A percentile compares a stretch with the other conserved stretches of the same genome.
These are phyloP conservation scores for Himalopsyche phryganea DNA, from an alignment of 1,140 invertebrate genomes.

Conservation along the genomic window DNA sequence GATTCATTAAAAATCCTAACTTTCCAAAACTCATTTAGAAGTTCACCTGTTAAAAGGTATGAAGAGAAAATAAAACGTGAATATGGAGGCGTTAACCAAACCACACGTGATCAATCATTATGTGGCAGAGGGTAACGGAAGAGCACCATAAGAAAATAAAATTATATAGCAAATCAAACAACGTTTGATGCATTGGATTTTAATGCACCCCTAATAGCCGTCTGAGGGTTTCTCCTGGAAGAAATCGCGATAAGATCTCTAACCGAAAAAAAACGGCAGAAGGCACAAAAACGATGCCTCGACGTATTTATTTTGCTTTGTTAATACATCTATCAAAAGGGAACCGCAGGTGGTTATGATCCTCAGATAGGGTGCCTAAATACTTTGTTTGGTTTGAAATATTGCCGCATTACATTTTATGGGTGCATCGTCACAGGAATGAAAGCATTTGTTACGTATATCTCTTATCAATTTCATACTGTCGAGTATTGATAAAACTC, in stretches of 20 bases:
- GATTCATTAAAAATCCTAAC: too few relatives aligned
- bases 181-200: constrained; percentile 33
- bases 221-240: constrained; percentile 10
- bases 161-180: constrained; percentile 35
- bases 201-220: constrained; percentile 31
- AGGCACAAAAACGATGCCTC: constrained; percentile 1
- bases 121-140: constrained; percentile 27
- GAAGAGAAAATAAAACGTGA: neutral
- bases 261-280: constrained; percentile 4
- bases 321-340: constrained; percentile 31
- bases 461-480: too few relatives aligned
- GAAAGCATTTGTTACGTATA: too few relatives aligned
- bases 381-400: constrained; percentile 5
- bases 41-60: constrained; percentile 18
- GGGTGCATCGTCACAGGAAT: too few relatives aligned
- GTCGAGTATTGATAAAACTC: too few relatives aligned
- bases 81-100: constrained; percentile 22
- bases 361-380: neutral
- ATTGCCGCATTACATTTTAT: too few relatives aligned
- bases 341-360: constrained; percentile 23
- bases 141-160: constrained; percentile 27
- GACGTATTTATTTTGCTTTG: constrained; percentile 32
- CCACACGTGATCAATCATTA: constrained; percentile 26
- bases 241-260: constrained; percentile 20
- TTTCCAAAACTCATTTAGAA: constrained; percentile 4